Conservation (phyloP, 2,888 invertebrate species). For the Tipula helvola region DNA sequence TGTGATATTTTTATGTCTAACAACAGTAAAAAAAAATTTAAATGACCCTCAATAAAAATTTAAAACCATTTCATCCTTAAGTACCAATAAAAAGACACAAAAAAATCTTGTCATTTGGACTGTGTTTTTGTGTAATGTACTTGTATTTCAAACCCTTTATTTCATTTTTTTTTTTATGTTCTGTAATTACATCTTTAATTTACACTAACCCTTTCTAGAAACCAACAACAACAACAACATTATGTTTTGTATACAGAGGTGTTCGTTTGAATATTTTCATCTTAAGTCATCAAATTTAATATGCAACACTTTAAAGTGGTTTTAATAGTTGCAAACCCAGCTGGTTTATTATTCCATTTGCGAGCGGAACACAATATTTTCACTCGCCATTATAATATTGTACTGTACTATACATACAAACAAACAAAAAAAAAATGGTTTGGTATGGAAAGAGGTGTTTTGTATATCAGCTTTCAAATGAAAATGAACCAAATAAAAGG, state of each 20-base stretch:
- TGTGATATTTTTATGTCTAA: background rate
- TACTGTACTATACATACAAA: background rate
- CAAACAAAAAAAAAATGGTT: background rate
- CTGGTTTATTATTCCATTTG: conserved; percentile 4
- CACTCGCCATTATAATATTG: background rate
- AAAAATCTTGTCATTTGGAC: background rate
- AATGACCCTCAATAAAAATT: conserved; percentile 4
- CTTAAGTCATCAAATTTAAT: background rate
- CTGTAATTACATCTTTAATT: conserved; percentile 4
- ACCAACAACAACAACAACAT: background rate
- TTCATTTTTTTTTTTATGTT: background rate
- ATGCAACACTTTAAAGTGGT: background rate
- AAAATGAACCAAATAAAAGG: background rate
- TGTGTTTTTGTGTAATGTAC: background rate
- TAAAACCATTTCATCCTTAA: conserved; percentile 4
- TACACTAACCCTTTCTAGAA: background rate
- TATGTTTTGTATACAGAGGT: background rate
- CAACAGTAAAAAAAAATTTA: background rate
- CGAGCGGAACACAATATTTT: background rate
- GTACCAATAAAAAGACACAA: background rate
- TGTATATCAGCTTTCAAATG: background rate
- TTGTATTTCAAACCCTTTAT: background rate
- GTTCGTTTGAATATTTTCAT: background rate
- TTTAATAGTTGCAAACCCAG: background rate
- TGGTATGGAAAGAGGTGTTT: background rate